Percentiles rank a stretch among this genome's conserved stretches.
These are phyloP conservation scores for Gasteruption jaculator DNA, from an alignment of 2,888 invertebrate genomes.

Conservation along the genomic window DNA sequence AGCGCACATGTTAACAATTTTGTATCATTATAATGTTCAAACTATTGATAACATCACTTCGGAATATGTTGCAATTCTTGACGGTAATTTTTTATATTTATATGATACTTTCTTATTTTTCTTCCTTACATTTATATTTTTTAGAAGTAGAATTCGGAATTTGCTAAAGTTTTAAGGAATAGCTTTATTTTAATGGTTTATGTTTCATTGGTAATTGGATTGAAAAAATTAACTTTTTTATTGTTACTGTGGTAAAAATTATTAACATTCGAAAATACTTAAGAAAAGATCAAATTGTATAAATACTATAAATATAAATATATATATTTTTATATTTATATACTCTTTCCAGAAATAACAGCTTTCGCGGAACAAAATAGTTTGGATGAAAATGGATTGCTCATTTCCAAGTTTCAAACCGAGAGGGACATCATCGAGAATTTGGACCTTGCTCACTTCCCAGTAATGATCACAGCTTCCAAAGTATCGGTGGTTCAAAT, in stretches of 20 bases:
- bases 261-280: constrained; percentile 28
- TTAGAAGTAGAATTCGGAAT: no score
- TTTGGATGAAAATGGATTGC: constrained; percentile 19
- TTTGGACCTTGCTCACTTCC: constrained; percentile 33
- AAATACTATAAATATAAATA: no score
- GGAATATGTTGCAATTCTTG: constrained; percentile 37
- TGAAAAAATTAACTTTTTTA: constrained; percentile 22
- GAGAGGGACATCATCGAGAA: constrained; percentile 31
- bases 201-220: constrained; percentile 5
- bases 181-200: no score
- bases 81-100: no score
- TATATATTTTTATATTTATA: background rate
- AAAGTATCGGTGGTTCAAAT: constrained; percentile 28
- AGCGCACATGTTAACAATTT: constrained; percentile 40
- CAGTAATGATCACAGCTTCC: constrained; percentile 29
- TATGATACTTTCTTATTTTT: constrained; percentile 8
- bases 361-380: constrained; percentile 7
- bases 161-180: no score
- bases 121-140: constrained; percentile 1
- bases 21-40: constrained; percentile 34
- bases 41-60: constrained; percentile 35
- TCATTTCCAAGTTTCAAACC: constrained; percentile 31
- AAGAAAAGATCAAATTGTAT: constrained; percentile 18
- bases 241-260: constrained; percentile 40
- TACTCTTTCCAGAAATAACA: constrained; percentile 9